Conservation (phyloP, 2,113 vertebrate species). For the Oncorhynchus kisutch region DNA sequence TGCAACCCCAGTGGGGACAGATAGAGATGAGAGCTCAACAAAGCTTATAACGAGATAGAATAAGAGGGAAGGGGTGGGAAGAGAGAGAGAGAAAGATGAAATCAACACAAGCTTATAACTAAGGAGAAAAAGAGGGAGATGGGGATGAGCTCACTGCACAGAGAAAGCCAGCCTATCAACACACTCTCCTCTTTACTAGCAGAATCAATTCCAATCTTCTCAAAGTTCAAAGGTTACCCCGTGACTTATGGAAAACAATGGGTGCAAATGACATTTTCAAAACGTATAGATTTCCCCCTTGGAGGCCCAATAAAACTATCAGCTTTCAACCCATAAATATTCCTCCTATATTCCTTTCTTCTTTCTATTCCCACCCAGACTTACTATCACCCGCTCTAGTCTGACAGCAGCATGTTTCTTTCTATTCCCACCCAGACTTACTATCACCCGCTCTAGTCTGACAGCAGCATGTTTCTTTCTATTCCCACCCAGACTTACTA, state of each 20-base stretch:
- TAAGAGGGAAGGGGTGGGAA: neutral
- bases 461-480: too few species aligned
- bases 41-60: neutral
- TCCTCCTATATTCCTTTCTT: too few species aligned
- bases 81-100: neutral
- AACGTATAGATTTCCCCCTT: neutral
- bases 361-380: too few species aligned
- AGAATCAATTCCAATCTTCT: conserved; percentile 20
- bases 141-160: neutral
- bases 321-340: neutral
- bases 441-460: too few species aligned
- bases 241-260: neutral
- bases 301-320: conserved; percentile 20
- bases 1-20: neutral
- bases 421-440: too few species aligned
- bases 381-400: too few species aligned
- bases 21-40: neutral
- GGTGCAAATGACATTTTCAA: conserved; percentile 15
- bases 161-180: neutral
- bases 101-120: conserved; percentile 16
- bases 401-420: too few species aligned
- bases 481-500: too few species aligned
- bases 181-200: neutral
- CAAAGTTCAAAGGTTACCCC: conserved; percentile 15
- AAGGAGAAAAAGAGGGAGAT: neutral